Percentiles rank a stretch among this genome's conserved stretches.
Evolutionary conservation across 2,888 invertebrate species (phyloP).

Genomic region (Drosophila melanosoma): DNA sequence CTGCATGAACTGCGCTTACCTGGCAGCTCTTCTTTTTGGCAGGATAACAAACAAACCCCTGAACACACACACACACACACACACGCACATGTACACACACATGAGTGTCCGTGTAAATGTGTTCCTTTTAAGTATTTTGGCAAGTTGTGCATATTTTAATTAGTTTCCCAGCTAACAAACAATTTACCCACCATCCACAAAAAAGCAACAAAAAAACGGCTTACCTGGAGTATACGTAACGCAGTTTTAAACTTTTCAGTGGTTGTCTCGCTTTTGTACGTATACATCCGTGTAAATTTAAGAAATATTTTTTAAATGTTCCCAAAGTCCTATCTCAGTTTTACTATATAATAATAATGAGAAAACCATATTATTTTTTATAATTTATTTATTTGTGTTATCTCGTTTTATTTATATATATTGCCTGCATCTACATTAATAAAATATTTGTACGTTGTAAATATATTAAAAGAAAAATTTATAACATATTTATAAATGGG

Average conservation of each 20-base stretch:
- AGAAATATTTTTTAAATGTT: background rate
- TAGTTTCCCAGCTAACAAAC: conserved; percentile 61
- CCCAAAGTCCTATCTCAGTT: background rate
- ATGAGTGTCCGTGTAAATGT: conserved; percentile 29
- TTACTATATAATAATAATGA: background rate
- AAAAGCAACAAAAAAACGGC: conserved; percentile 21
- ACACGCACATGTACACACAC: conserved; percentile 3
- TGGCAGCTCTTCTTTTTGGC: conserved; percentile 18
- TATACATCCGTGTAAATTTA: background rate
- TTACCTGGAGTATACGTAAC: conserved; percentile 53
- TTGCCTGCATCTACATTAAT: background rate
- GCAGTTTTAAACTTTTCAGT: background rate
- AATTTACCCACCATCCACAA: conserved; percentile 15
- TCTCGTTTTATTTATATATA: background rate
- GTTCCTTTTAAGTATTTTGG: conserved; percentile 66
- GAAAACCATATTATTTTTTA: too few relatives aligned
- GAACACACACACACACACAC: conserved; percentile 2
- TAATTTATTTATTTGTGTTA: too few relatives aligned
- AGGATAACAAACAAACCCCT: conserved; percentile 32
- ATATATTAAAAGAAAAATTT: background rate
- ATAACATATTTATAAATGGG: background rate
- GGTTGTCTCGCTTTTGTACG: background rate
- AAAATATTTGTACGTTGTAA: background rate
- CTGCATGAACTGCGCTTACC: conserved; percentile 63
- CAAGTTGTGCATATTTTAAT: conserved; percentile 79